phyloP scores from a whole-genome alignment of 2,888 invertebrate species.

The Nomada lathburiana region DNA sequence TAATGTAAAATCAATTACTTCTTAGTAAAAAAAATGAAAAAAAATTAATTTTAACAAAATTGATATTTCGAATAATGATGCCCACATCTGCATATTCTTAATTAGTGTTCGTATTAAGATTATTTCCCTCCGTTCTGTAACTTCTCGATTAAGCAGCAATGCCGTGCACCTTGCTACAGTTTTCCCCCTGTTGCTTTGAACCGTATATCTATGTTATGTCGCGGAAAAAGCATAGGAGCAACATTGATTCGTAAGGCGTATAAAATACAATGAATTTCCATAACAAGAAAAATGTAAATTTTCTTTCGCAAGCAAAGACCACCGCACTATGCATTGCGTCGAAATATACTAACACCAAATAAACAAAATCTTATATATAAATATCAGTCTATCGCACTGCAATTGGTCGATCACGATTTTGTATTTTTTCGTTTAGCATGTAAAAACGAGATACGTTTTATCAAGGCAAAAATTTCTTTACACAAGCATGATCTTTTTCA shows the following conservation, averaged over 20 bases:
- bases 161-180: conserved; percentile 8
- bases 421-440: not conserved
- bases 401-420: conserved; percentile 7
- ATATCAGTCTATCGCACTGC: conserved; percentile 31
- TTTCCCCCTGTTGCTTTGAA: conserved; percentile 29
- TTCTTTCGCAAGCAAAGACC: conserved; percentile 17
- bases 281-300: conserved; percentile 48
- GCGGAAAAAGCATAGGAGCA: conserved; percentile 9
- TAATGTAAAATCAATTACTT: conserved; percentile 63
- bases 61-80: conserved; percentile 28
- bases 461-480: not conserved
- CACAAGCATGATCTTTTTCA: not conserved
- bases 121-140: conserved; percentile 30
- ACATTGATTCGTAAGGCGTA: conserved; percentile 47
- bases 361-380: conserved; percentile 45
- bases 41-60: conserved; percentile 23
- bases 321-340: conserved; percentile 19
- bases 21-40: conserved; percentile 35
- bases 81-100: conserved; percentile 5
- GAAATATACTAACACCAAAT: conserved; percentile 49
- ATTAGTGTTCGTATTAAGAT: conserved; percentile 20
- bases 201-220: conserved; percentile 6
- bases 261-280: conserved; percentile 54
- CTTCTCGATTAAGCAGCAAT: not conserved
- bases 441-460: not conserved